Evolutionary conservation across 2,797 vertebrate genomes (phyloP), one percentile per base, ranked within the genome.

Genomic region (Karalla daura): DNA sequence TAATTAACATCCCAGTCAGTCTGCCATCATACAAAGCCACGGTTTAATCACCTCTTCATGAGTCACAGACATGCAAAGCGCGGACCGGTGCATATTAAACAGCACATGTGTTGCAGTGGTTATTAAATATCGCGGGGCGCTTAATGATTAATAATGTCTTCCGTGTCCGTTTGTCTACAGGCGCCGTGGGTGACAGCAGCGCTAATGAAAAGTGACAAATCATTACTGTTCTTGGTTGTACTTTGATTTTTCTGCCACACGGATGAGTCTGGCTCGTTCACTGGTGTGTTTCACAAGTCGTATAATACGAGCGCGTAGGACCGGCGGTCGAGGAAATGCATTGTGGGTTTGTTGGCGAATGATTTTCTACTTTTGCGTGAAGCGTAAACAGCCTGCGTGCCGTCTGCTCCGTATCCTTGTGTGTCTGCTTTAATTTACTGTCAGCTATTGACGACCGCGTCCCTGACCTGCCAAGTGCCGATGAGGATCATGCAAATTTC

Each of bases 101-200:
- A 20, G 21, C n/a, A 43, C 10, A 33, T 43, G 21, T 15, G 36
- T 27, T n/a, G 5, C 10, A 35, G 7, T 64, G 30, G 30, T 59
- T 59, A 45, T 60, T 52, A 44, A 32, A 52, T 68, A 40, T 68
- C 23, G 36, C 36, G 27, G 45, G 30, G 30, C 24, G 30, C 52
- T 52, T 37, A 59, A 52, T 44, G 32, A 46, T 53, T 53, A 44
- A 46, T 37, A 15, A 7, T 30, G 18, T 50, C 47, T 50, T 27
- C 11, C 21, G 35, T 17, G 7, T 39, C 23, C 17, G 27, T 40
- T 39, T 67, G 37, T 67, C 27, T 50, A 7, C 1, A 50, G 36
- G 36, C 27, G 56, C 27, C 36, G 43, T 41, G n/a, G 43, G 36
- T 37, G 32, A 44, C 5, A 56, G 43, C 43, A 40, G 36, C 27